Percentiles rank a stretch among this genome's conserved stretches.
phyloP scores from a whole-genome alignment of 2,797 vertebrate species.

The Pantherophis alleghaniensis region DNA sequence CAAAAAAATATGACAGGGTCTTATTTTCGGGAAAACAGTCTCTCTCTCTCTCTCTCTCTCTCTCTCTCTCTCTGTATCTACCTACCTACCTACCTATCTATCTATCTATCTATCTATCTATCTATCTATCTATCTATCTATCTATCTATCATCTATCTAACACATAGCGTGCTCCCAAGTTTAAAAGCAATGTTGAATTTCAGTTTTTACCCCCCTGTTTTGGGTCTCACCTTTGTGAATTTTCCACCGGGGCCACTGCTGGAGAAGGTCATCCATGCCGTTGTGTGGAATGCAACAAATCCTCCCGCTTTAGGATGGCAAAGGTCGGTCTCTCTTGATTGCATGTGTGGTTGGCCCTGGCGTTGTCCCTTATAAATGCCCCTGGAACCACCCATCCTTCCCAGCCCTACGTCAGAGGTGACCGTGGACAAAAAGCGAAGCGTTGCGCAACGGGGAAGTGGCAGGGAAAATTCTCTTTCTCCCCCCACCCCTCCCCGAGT shows the following conservation, averaged over 20 bases:
- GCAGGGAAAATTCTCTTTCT: not conserved
- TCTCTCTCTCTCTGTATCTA: too few relatives aligned
- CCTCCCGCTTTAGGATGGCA: not conserved
- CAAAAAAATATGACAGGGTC: too few relatives aligned
- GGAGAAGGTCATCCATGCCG: not conserved
- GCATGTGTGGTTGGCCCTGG: too few relatives aligned
- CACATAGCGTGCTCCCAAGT: not conserved
- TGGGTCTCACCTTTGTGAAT: not conserved
- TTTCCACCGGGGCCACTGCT: too few relatives aligned
- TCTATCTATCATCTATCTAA: too few relatives aligned
- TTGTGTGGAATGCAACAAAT: not conserved
- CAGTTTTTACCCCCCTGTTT: not conserved
- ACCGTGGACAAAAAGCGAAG: not conserved
- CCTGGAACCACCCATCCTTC: not conserved
- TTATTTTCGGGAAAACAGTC: too few relatives aligned
- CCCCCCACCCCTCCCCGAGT: not conserved
- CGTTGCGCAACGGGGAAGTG: not conserved
- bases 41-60: too few relatives aligned
- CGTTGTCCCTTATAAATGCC: not conserved
- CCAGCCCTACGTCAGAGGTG: not conserved
- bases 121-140: too few relatives aligned
- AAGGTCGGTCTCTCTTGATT: accelerated
- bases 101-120: too few relatives aligned
- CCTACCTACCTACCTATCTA: too few relatives aligned
- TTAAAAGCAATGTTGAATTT: not conserved